phyloP scores from a whole-genome alignment of 2,888 invertebrate genomes.

The Hemaris fuciformis region DNA sequence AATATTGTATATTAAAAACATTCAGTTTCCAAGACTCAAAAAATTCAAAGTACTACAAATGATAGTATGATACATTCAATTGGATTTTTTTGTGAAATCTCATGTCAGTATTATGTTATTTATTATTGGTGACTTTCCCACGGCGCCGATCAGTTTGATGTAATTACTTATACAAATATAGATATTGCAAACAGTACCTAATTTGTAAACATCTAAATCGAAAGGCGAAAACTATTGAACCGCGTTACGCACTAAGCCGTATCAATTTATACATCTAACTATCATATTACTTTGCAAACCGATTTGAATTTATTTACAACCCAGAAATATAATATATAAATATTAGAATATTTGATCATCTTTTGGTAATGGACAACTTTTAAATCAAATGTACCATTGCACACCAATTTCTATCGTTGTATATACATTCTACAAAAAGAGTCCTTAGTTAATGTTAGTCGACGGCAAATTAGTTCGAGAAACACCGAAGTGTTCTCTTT shows the following conservation, averaged over 20 bases:
- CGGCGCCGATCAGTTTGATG: background rate
- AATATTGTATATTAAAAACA: background rate
- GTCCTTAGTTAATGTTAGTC: no score
- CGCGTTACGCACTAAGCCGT: conserved; percentile 38
- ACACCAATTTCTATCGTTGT: no score
- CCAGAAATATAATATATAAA: conserved; percentile 55
- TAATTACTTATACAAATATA: conserved; percentile 1
- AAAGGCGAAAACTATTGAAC: conserved; percentile 29
- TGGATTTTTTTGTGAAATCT: background rate
- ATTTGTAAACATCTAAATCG: conserved; percentile 6
- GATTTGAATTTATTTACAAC: conserved; percentile 62
- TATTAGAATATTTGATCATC: conserved; percentile 57
- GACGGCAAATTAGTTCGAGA: background rate
- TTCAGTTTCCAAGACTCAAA: background rate
- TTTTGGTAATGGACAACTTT: background rate
- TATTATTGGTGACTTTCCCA: background rate
- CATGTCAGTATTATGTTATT: no score
- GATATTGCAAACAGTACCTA: conserved; percentile 8
- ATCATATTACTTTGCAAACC: conserved; percentile 41
- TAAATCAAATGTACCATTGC: background rate
- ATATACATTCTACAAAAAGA: background rate
- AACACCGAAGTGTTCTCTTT: background rate
- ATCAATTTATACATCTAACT: conserved; percentile 41
- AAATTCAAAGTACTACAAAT: background rate
- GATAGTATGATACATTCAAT: background rate